phyloP scores from a whole-genome alignment of 2,797 vertebrate species.

The Sciurus carolinensis region DNA sequence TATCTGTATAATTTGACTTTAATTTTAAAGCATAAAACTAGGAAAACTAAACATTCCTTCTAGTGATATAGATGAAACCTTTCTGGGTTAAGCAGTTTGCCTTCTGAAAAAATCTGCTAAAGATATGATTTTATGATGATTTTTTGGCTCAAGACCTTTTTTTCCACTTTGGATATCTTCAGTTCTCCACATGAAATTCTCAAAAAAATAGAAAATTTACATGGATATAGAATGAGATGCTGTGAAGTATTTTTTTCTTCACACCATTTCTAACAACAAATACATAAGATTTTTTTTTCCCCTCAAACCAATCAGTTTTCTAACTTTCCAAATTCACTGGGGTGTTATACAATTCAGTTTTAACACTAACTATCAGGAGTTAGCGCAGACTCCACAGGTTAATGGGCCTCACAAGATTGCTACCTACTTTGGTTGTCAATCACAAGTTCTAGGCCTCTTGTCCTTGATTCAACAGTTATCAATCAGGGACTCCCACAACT shows the following conservation, averaged over 20 bases:
- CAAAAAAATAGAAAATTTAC: not conserved
- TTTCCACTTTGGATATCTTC: conserved; percentile 3
- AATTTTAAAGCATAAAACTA: not conserved
- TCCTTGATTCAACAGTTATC: not conserved
- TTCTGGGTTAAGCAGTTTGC: not conserved
- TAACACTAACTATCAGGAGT: not conserved
- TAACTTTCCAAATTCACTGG: not conserved
- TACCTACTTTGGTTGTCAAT: not conserved
- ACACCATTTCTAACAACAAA: not conserved
- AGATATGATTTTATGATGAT: not conserved
- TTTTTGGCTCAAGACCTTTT: not conserved
- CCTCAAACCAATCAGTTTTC: not conserved
- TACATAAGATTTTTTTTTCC: not conserved
- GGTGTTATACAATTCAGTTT: not conserved
- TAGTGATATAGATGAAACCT: not conserved
- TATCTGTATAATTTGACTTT: not conserved
- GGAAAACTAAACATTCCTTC: not conserved
- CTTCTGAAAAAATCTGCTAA: not conserved
- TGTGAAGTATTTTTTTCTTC: conserved; percentile 1
- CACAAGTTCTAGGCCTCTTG: not conserved
- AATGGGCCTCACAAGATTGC: not conserved
- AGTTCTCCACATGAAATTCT: not conserved
- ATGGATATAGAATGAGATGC: not conserved
- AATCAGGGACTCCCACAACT: not conserved
- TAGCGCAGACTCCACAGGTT: not conserved